Conservation (phyloP, 2,888 invertebrate species). For the Chydorus sphaericus region DNA sequence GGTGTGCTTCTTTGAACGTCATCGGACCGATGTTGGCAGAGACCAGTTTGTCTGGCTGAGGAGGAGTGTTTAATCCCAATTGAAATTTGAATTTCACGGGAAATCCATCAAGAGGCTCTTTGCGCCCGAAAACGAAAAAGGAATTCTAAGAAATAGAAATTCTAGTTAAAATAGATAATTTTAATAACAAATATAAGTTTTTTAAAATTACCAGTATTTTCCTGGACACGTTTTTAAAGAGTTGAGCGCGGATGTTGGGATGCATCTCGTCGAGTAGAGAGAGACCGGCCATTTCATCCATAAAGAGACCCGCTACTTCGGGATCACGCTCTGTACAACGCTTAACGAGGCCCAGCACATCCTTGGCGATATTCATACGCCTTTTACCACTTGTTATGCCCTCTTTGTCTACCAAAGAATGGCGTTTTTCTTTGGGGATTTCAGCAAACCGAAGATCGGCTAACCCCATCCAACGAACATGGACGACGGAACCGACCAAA, state of each 20-base stretch:
- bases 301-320: slow-evolving; percentile 39
- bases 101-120: not conserved
- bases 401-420: too few relatives aligned
- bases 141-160: slow-evolving; percentile 11
- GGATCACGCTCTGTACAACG: slow-evolving; percentile 28
- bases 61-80: slow-evolving; percentile 7
- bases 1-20: not conserved
- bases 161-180: too few relatives aligned
- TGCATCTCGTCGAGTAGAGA: slow-evolving; percentile 24
- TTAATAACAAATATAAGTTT: too few relatives aligned
- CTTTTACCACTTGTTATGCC: too few relatives aligned
- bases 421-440: too few relatives aligned
- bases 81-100: slow-evolving; percentile 4
- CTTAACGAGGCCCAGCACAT: too few relatives aligned
- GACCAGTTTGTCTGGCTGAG: too few relatives aligned
- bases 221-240: slow-evolving; percentile 7
- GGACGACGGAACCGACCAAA: slow-evolving; percentile 19
- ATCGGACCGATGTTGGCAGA: slow-evolving; percentile 17
- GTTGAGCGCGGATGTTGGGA: slow-evolving; percentile 24
- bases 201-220: not conserved
- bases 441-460: too few relatives aligned
- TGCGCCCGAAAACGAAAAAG: slow-evolving; percentile 10
- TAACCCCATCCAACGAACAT: slow-evolving; percentile 16
- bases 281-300: slow-evolving; percentile 29
- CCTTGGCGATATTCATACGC: too few relatives aligned